phyloP scores from a whole-genome alignment of 2,888 invertebrate genomes.

The Plagodis pulveraria region DNA sequence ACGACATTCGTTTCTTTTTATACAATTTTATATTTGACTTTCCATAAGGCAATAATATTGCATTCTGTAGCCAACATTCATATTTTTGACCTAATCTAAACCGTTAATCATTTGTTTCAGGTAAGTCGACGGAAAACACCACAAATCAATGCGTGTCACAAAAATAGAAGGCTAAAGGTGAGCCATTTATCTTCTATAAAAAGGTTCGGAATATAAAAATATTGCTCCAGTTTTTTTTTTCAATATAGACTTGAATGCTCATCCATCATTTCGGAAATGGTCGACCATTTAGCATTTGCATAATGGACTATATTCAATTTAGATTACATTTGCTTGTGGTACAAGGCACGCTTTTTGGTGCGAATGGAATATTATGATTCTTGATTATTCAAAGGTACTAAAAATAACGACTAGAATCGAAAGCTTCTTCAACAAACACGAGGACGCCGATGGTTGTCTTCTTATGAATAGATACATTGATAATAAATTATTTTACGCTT shows the following conservation, averaged over 20 bases:
- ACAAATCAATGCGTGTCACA: conserved; percentile 38
- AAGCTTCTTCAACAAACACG: too few relatives aligned
- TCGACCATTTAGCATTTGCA: conserved; percentile 41
- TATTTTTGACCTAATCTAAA: conserved; percentile 1
- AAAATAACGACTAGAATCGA: too few relatives aligned
- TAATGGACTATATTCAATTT: conserved; percentile 42
- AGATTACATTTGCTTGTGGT: conserved; percentile 11
- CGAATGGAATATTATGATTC: too few relatives aligned
- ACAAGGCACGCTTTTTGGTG: not conserved
- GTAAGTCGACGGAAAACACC: conserved; percentile 47
- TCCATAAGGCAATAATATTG: not conserved
- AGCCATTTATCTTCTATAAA: conserved; percentile 55
- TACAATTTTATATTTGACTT: not conserved
- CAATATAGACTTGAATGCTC: conserved; percentile 40
- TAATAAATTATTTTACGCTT: too few relatives aligned
- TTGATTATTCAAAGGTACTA: too few relatives aligned
- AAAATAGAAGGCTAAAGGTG: conserved; percentile 48
- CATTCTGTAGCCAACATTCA: not conserved
- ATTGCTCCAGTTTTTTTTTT: conserved; percentile 46
- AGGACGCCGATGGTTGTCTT: too few relatives aligned
- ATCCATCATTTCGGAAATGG: conserved; percentile 45
- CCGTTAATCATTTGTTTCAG: conserved; percentile 40
- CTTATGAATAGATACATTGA: too few relatives aligned
- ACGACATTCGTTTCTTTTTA: too few relatives aligned
- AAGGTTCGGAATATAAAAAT: conserved; percentile 50